These are phyloP conservation scores for Stichodactyla helianthus DNA, from an alignment of 64 coral and sea anemone genomes.

Conservation along the genomic window DNA sequence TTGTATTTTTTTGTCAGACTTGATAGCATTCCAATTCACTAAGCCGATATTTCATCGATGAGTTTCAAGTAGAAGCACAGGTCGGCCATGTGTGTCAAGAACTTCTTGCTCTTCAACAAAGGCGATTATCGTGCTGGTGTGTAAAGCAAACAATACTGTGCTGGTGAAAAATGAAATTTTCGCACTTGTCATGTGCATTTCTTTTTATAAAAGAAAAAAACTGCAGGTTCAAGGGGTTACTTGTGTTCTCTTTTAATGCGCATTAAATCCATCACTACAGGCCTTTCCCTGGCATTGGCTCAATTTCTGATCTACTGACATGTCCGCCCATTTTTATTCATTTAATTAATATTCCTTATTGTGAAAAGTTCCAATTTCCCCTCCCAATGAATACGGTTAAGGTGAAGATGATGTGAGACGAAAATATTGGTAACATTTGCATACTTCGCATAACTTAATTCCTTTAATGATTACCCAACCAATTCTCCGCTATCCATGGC, in stretches of 20 bases:
- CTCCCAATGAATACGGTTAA: no score
- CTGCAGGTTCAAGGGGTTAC: background rate
- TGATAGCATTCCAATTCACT: conserved; percentile 30
- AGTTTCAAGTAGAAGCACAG: conserved; percentile 4
- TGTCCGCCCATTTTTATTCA: no score
- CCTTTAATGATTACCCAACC: no score
- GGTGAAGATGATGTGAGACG: no score
- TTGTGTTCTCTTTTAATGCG: background rate
- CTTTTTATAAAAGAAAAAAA: background rate
- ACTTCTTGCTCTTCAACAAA: conserved; percentile 6
- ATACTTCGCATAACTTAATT: no score
- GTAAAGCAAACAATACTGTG: conserved; percentile 1
- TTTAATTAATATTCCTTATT: no score
- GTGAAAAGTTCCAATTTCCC: no score
- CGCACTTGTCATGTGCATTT: background rate
- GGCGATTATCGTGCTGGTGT: background rate
- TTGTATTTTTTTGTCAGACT: conserved; percentile 7
- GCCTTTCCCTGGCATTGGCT: no score
- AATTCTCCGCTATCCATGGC: no score
- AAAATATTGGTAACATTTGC: no score
- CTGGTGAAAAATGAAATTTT: background rate
- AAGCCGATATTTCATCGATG: conserved; percentile 24
- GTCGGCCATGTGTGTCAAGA: conserved; percentile 3
- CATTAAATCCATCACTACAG: no score
- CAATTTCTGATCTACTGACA: no score